A percentile compares a stretch with the other conserved stretches of the same genome.
Evolutionary conservation across 2,113 vertebrate genomes (phyloP).

Genomic region (Vanacampus margaritifer): DNA sequence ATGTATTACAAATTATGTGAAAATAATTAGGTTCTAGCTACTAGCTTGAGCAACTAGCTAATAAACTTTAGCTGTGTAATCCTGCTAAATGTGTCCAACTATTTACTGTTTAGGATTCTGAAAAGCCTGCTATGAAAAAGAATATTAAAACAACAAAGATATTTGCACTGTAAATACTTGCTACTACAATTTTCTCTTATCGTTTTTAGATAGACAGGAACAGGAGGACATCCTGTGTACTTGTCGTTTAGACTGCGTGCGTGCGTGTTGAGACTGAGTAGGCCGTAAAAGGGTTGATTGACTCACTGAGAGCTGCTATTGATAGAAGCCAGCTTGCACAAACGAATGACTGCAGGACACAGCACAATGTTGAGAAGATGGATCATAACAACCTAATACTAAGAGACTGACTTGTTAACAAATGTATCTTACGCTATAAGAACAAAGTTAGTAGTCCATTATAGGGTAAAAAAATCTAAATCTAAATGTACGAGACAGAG

Average conservation of each 20-base stretch:
- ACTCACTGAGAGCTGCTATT: constrained; percentile 46
- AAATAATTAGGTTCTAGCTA: no score
- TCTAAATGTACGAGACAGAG: no score
- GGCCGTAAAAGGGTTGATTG: constrained; percentile 26
- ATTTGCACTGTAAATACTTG: background rate
- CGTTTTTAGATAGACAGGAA: background rate
- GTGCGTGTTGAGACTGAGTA: background rate
- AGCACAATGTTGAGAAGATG: constrained; percentile 20
- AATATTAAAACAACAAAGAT: background rate
- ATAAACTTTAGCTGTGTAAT: no score
- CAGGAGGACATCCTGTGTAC: background rate
- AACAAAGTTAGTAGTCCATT: no score
- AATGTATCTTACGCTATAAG: no score
- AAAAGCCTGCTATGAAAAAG: background rate
- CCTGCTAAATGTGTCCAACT: no score
- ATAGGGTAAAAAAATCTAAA: no score
- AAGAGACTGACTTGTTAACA: no score
- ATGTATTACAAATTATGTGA: no score
- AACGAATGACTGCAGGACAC: constrained; percentile 21
- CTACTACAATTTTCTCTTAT: background rate
- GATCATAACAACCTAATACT: background rate
- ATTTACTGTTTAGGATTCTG: no score
- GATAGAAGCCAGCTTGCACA: constrained; percentile 32
- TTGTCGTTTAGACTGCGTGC: background rate
- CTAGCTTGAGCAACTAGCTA: no score